Evolutionary conservation across 2,113 vertebrate species (phyloP).

Genomic region (Solea senegalensis): DNA sequence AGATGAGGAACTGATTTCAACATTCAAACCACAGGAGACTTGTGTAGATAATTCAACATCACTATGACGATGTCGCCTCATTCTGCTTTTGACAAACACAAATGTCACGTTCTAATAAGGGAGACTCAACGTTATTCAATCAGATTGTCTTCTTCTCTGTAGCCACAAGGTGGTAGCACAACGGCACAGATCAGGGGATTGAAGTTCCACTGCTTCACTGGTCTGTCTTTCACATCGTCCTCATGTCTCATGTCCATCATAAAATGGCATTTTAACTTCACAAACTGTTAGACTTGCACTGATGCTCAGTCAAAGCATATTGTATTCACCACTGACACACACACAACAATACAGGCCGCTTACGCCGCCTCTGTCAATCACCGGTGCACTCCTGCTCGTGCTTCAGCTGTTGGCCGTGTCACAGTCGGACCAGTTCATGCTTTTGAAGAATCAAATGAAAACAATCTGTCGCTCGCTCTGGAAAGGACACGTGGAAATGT

Average conservation of each 20-base stretch:
- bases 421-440: slow-evolving; percentile 57
- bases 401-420: slow-evolving; percentile 18
- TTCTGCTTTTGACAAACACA: background rate
- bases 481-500: slow-evolving; percentile 66
- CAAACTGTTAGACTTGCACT: background rate
- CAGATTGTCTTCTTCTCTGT: background rate
- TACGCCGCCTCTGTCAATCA: slow-evolving; percentile 1
- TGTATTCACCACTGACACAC: slow-evolving; percentile 17
- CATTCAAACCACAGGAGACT: too few species aligned
- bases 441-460: slow-evolving; percentile 47
- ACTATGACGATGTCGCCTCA: too few species aligned
- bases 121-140: background rate
- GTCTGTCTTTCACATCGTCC: background rate
- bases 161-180: slow-evolving; percentile 61
- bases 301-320: background rate
- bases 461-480: slow-evolving; percentile 36
- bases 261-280: background rate
- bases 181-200: background rate
- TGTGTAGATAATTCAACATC: too few species aligned
- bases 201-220: background rate
- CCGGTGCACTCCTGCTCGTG: background rate
- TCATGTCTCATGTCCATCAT: background rate
- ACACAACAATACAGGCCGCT: slow-evolving; percentile 47
- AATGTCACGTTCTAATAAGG: too few species aligned
- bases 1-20: too few species aligned